Evolutionary conservation across 2,113 vertebrate genomes (phyloP), one percentile per base, ranked within the genome.

Genomic region (Tauraco erythrolophus): DNA sequence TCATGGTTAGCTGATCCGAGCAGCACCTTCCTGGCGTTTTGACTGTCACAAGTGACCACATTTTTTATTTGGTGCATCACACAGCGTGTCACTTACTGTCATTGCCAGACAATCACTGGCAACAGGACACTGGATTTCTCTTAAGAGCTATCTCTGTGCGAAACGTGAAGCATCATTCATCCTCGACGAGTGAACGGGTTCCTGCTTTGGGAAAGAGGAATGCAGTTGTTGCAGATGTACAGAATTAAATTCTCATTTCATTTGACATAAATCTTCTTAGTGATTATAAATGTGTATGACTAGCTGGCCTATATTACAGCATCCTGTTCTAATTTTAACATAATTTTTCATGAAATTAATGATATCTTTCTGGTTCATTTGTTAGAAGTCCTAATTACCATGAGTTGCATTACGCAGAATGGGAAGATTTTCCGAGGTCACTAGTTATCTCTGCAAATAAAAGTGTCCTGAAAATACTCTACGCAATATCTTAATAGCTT

Each of bases 221-320:
- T 7, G 33, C 14, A 81, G 19, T 30, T 77, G 28, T 19, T 91
- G 66, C 48, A 89, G 76, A 93, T 53, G 56, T 23, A 66, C 7
- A 3, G 93, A 94, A 90, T 72, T 92, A 85, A 91, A 92, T 89
- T 70, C 88, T 94, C 58, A 12, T 62, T 39, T 53, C 7, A 0
- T 89, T 91, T 95, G 48, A 84, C 65, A 91, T 66, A 92, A 92
- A 91, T 96, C 95, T 64, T 78, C 61, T 94, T 70, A 89, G 75
- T 84, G 86, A 85, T 78, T 83, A 94, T 89, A 88, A 89, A 89
- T 54, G 33, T 24, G 11, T 37, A 43, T 46, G 70, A 71, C 69
- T 81, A 43, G 45, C 33, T 94, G 91, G 68, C 81, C 89, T 43
- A 81, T 45, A 89, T 95, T 93, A 76, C 35, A 94, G 66, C 14